These are phyloP conservation scores for Bujurquina vittata DNA, from an alignment of 2,113 vertebrate species.

Conservation along the genomic window DNA sequence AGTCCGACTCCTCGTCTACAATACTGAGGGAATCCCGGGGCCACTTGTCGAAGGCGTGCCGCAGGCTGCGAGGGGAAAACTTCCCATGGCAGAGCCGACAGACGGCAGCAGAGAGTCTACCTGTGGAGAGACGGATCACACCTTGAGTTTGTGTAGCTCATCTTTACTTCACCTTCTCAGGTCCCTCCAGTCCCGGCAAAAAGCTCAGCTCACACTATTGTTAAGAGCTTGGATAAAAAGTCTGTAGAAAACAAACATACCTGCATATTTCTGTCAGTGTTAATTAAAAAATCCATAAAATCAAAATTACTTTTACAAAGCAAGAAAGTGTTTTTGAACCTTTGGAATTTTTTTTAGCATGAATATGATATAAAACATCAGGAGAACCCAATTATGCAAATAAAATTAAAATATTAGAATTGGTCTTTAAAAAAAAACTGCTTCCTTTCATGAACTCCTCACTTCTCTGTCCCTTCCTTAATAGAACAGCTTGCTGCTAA, in stretches of 20 bases:
- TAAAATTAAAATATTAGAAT: no score
- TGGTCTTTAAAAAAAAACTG: no score
- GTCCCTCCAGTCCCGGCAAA: neutral
- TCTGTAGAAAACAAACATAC: neutral
- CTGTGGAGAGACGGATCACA: constrained; percentile 53
- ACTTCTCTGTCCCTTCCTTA: no score
- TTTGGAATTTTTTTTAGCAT: no score
- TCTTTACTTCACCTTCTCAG: neutral
- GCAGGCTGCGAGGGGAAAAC: constrained; percentile 89
- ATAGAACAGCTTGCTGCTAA: no score
- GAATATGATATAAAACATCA: no score
- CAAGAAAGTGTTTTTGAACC: no score
- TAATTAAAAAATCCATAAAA: neutral
- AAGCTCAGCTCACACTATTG: neutral
- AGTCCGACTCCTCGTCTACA: constrained; percentile 68
- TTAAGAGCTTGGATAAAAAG: neutral
- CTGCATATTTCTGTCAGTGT: no score
- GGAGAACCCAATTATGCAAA: no score
- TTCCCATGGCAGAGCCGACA: constrained; percentile 96
- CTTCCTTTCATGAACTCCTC: no score
- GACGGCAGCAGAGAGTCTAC: constrained; percentile 79
- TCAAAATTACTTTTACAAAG: neutral
- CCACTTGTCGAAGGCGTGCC: constrained; percentile 84
- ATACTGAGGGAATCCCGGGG: constrained; percentile 71
- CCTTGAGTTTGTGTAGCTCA: neutral